Evolutionary conservation across 2,113 vertebrate species (phyloP).

Genomic region (Sander vitreus): DNA sequence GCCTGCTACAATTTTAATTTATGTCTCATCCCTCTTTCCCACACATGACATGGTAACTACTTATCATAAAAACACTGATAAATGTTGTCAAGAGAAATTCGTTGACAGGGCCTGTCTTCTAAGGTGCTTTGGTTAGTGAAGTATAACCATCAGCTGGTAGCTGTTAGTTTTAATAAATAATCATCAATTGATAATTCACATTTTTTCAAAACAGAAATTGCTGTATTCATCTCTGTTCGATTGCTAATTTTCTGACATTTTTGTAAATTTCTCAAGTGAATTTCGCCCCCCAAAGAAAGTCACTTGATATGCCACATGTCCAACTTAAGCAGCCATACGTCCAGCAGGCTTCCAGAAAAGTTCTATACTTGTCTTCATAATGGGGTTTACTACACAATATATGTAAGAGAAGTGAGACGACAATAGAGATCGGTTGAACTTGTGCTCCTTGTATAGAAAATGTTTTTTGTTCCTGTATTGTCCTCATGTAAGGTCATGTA

Average conservation of each 20-base stretch:
- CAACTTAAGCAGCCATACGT: not conserved
- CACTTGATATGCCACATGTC: slow-evolving; percentile 32
- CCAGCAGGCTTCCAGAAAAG: slow-evolving; percentile 13
- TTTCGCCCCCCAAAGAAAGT: not conserved
- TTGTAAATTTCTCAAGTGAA: not conserved
- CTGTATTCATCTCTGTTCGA: not conserved
- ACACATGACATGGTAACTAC: slow-evolving; percentile 71
- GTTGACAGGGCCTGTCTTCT: not conserved
- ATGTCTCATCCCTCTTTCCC: slow-evolving; percentile 71
- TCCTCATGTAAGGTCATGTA: slow-evolving; percentile 71
- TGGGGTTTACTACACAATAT: slow-evolving; percentile 46
- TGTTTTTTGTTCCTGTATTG: slow-evolving; percentile 63
- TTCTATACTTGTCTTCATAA: slow-evolving; percentile 43
- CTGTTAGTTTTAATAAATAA: not conserved
- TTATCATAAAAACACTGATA: slow-evolving; percentile 61
- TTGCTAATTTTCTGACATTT: not conserved
- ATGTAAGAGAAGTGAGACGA: slow-evolving; percentile 25
- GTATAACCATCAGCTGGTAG: not conserved
- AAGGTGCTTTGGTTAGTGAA: not conserved
- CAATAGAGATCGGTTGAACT: slow-evolving; percentile 63
- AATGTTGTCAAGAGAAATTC: slow-evolving; percentile 12
- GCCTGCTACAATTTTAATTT: slow-evolving; percentile 74
- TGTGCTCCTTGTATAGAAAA: slow-evolving; percentile 36
- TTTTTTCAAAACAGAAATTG: not conserved
- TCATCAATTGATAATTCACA: not conserved